Base-by-base conservation (phyloP, 2,113 vertebrate genomes). In the Oophaga pumilio region DNA sequence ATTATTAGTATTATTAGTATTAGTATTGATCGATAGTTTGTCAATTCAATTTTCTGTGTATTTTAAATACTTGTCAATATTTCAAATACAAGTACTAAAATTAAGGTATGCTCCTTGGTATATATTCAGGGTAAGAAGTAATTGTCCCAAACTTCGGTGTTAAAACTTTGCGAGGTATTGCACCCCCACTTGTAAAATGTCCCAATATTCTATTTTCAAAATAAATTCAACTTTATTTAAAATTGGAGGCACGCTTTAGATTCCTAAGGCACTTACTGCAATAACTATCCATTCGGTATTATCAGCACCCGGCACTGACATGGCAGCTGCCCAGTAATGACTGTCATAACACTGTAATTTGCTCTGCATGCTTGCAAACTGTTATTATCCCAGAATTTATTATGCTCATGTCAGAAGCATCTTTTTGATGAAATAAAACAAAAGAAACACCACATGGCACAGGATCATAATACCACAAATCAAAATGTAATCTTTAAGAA, bases 401-500 rank as follows among this genome's bases (percentile, higher is more conserved):
- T 43, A 20, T 2, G 33, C 69, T 73, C 69, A 73, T 49, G 33
- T 73, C 69, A 43, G 28, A 71, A 33, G 68, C 68, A 28, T 15
- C 68, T 71, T 71, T 71, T 71, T 71, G 28, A 28, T 15, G 26
- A 28, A 71, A 71, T 71, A 71, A 73, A 73, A 14, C 11, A 73
- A 73, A 73, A 69, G 66, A 69, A 69, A 49, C 14, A 73, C 69
- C 33, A 49, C 69, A 73, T 73, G 69, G 68, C 68, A 28, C 26
- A 33, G 68, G 68, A 71, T 71, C 26, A 33, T 71, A 26, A 33
- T 71, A 7, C 26, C 6, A 71, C 68, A 71, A 28, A 71, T 71
- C 68, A 71, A 71, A 71, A 71, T 71, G 68, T 71, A 71, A 71
- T 71, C 26, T 71, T 33, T 71, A 17, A 71, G 68, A 33, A 71